These are phyloP conservation scores for Urechis unicinctus DNA, from an alignment of 2,888 invertebrate species.

Conservation along the genomic window DNA sequence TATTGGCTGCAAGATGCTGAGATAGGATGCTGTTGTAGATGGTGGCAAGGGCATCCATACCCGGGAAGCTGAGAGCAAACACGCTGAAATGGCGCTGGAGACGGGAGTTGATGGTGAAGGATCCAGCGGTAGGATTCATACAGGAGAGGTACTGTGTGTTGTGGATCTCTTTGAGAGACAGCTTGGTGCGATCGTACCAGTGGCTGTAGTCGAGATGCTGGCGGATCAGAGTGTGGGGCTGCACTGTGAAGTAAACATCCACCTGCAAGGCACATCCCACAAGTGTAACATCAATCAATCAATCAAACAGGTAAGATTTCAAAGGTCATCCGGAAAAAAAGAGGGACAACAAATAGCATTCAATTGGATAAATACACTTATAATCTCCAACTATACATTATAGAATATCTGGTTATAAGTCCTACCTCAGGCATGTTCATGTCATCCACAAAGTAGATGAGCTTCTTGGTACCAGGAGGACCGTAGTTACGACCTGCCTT, in stretches of 20 bases:
- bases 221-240: conserved; percentile 89
- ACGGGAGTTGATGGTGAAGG: conserved; percentile 91
- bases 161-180: conserved; percentile 87
- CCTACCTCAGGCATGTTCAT: conserved; percentile 94
- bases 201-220: conserved; percentile 94
- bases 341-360: no score
- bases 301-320: no score
- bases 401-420: no score
- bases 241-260: conserved; percentile 89
- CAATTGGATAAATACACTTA: no score
- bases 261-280: conserved; percentile 58
- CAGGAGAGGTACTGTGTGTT: conserved; percentile 95
- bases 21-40: conserved; percentile 81
- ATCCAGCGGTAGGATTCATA: conserved; percentile 97
- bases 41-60: conserved; percentile 71
- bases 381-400: no score
- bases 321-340: no score
- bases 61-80: conserved; percentile 68
- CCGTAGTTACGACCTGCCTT: conserved; percentile 94
- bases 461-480: conserved; percentile 86
- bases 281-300: no score
- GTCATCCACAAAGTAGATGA: conserved; percentile 93
- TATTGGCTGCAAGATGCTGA: conserved; percentile 30
- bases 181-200: conserved; percentile 89
- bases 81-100: conserved; percentile 62